Base-by-base conservation (phyloP, 2,113 vertebrate species). In the Oncorhynchus nerka region DNA sequence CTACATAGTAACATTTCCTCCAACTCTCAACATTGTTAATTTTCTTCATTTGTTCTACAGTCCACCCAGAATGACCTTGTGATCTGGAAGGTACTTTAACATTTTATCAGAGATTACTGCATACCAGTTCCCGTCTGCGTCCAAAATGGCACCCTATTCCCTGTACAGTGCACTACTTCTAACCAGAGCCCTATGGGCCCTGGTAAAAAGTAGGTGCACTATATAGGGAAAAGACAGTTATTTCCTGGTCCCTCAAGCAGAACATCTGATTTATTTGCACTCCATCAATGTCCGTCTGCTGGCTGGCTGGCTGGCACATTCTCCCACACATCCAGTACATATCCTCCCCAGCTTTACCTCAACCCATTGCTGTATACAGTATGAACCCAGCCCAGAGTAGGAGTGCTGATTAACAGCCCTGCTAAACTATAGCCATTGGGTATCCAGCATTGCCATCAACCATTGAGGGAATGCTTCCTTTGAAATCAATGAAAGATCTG, bases 191-290 rank as follows among this genome's bases (percentile, higher is more conserved):
- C 39, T 3, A 45, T 45, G 39, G 9, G 39, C 39, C 39, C 9
- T 45, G 9, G 39, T 45, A 45, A 45, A 45, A 45, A 12, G 39
- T 45, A 11, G 39, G 39, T 12, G 39, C 9, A 45, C 39, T 11
- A 45, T 45, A 45, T 45, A 11, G 39, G 9, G 39, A 12, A 48
- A 55, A 70, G 68, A 48, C 26, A 19, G 6, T 13, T 51, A 79
- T 48, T 71, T 65, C 71, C 28, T 45, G 72, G 70, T 68, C 75
- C 30, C 55, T 39, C 22, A 15, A 57, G 62, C 68, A 62, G 80
- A 82, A 82, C 72, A 84, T 68, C 32, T 13, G 73, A 82, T 78
- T 73, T 67, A 80, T 34, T 34, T 34, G 34, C 34, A 34, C 65
- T 66, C 74, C 64, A 65, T 78, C 74, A 76, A 13, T 49, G 73